Evolutionary conservation across 2,113 vertebrate species (phyloP), one percentile per base, ranked within the genome.

Genomic region (Nycticryphes semicollaris): DNA sequence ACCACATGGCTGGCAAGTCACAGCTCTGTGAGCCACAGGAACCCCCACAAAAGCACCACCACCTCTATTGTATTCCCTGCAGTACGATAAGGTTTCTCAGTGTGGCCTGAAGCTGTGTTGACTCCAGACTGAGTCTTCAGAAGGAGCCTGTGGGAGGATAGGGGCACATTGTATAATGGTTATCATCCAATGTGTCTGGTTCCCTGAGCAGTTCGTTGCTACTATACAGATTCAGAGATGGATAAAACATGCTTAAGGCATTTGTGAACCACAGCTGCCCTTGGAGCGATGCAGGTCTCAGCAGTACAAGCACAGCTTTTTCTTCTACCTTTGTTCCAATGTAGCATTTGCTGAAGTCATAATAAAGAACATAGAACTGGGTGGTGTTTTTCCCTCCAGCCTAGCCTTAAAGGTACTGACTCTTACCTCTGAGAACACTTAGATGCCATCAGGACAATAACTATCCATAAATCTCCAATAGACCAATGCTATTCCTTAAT

Each of bases 221-320:
- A 14, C 33, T 37, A 12, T 23, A 45, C 31, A 82, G 85, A 70
- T 63, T 74, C 54, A 86, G 54, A 50, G 43, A 14, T 1, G 3
- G 25, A 35, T 87, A 43, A 16, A 70, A 48, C 20, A 23, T 9
- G 7, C 47, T 79, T 64, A 33, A 35, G 7, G 28, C 25, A 16
- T 35, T 77, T 75, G 48, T 53, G n/a, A 85, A 12, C n/a, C 47
- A 47, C 2, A 10, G 6, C 28, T 64, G 45, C 12, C 13, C 31
- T 63, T 0, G 1, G 17, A 48, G n/a, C 0, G 3, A 47, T 8
- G 4, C 1, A 1, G 6, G 9, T 60, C 30, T 62, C 25, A 59
- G 17, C 20, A 33, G 3, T 6, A 23, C 11, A 54, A 67, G 23
- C 3, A 35, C 14, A 31, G 7, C 28, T 4, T 43, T 81, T 30